These are phyloP conservation scores for Sminthurinus signatus DNA, from an alignment of 1,140 invertebrate genomes.

Conservation along the genomic window DNA sequence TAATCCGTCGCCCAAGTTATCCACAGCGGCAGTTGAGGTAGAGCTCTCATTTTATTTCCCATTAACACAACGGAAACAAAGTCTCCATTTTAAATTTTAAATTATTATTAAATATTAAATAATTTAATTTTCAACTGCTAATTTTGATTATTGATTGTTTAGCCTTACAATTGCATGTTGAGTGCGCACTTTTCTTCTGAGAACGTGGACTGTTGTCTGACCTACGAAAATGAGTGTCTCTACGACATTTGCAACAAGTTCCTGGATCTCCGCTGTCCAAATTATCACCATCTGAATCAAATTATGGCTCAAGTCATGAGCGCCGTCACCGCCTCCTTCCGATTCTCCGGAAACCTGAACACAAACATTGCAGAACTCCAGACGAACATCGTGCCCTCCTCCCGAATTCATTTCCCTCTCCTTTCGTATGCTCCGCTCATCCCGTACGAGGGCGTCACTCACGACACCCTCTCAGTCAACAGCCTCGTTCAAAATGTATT, in stretches of 20 bases:
- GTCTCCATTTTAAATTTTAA: no score
- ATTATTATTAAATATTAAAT: no score
- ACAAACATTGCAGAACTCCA: conserved; percentile 38
- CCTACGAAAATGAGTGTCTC: conserved; percentile 46
- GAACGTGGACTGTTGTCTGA: conserved; percentile 47
- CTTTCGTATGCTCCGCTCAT: conserved; percentile 33
- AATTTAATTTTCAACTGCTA: no score
- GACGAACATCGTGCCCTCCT: conserved; percentile 42
- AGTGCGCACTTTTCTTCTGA: conserved; percentile 48
- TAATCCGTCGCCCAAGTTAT: neutral
- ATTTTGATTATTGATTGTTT: no score
- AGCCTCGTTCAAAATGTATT: conserved; percentile 29
- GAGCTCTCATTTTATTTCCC: no score
- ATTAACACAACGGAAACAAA: no score
- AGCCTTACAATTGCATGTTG: conserved; percentile 49
- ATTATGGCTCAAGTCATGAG: conserved; percentile 32
- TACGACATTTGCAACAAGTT: conserved; percentile 44
- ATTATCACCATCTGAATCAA: conserved; percentile 34
- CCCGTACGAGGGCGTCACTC: conserved; percentile 1
- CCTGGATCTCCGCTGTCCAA: conserved; percentile 21
- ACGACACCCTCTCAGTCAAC: conserved; percentile 20
- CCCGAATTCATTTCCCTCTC: conserved; percentile 40
- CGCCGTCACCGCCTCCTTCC: conserved; percentile 39
- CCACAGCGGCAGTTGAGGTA: conserved; percentile 45
- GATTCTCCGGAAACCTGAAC: conserved; percentile 34